Evolutionary conservation across 2,113 vertebrate species (phyloP), one percentile per base, ranked within the genome.

Genomic region (Syngnathus typhle): DNA sequence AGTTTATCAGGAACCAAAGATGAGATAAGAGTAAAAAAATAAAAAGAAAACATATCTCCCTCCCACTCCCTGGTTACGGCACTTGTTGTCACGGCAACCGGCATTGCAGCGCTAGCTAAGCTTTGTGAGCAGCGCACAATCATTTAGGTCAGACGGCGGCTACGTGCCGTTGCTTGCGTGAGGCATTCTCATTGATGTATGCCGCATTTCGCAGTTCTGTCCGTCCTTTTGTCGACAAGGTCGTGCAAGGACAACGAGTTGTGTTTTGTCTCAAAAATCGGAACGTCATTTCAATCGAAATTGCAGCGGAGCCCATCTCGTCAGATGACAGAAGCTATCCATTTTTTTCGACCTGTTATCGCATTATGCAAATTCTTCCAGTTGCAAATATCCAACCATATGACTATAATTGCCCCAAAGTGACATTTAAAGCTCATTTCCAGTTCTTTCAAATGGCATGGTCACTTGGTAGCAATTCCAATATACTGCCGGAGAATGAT

Each of bases 51-150:
- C 68, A 70, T 60, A 74, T 75, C 73, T 56, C 44, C 74, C 70
- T 67, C 62, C 64, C 65, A 70, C 74, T 70, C 68, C 69, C 71
- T 79, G 71, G 69, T 76, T 82, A 79, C 81, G 60, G 60, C 9
- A 21, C 10, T 39, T 43, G 83, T 78, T 66, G 76, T 51, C 83
- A 84, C 73, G 64, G 83, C 76, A 85, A 82, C 85, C 67, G 2
- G 61, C 7, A 60, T 60, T 72, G 74, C 71, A 51, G 80, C 36
- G 73, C 56, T 62, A 51, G 68, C 72, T 8, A 7, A 3, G 68
- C 73, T 78, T 52, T 65, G 75, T 69, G 70, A 69, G 62, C 60
- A 74, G 49, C 4, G 58, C 49, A 61, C 66, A 69, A 59, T 67
- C 55, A 64, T 56, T 56, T 32, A 71, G 71, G 75, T 72, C 21